phyloP scores from a whole-genome alignment of 2,113 vertebrate genomes.

The Pongo pygmaeus region DNA sequence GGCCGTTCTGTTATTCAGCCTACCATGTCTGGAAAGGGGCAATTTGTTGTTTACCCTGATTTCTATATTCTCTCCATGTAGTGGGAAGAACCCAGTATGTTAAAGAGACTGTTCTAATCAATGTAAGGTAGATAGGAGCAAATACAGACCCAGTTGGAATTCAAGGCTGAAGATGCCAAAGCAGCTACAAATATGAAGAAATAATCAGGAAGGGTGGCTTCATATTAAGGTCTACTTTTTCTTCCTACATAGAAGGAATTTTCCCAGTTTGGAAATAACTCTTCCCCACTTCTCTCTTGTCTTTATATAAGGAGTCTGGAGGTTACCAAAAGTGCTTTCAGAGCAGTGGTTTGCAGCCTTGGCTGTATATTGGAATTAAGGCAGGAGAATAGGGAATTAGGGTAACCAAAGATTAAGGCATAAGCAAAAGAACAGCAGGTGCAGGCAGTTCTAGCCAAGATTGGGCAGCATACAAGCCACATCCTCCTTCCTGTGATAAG shows the following conservation, averaged over 20 bases:
- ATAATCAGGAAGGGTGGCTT: neutral
- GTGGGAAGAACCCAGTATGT: neutral
- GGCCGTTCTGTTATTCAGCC: neutral
- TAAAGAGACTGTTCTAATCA: neutral
- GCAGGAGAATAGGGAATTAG: too few species aligned
- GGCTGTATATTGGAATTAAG: neutral
- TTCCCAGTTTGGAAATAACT: neutral
- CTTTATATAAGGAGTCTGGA: neutral
- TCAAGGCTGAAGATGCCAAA: neutral
- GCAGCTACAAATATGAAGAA: neutral
- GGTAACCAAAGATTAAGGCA: too few species aligned
- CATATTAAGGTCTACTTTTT: neutral
- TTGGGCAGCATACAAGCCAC: too few species aligned
- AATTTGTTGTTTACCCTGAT: neutral
- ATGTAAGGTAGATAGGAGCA: neutral
- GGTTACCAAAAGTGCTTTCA: neutral
- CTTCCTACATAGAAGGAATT: neutral
- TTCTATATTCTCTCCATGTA: neutral
- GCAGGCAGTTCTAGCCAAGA: too few species aligned
- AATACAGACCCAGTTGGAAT: neutral
- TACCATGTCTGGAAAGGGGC: neutral
- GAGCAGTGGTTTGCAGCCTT: neutral
- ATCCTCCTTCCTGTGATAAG: too few species aligned
- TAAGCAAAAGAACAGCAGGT: too few species aligned
- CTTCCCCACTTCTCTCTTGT: neutral